Evolutionary conservation across 1,140 invertebrate genomes (phyloP), one percentile per base, ranked within the genome.

Genomic region (Cyclina sinensis): DNA sequence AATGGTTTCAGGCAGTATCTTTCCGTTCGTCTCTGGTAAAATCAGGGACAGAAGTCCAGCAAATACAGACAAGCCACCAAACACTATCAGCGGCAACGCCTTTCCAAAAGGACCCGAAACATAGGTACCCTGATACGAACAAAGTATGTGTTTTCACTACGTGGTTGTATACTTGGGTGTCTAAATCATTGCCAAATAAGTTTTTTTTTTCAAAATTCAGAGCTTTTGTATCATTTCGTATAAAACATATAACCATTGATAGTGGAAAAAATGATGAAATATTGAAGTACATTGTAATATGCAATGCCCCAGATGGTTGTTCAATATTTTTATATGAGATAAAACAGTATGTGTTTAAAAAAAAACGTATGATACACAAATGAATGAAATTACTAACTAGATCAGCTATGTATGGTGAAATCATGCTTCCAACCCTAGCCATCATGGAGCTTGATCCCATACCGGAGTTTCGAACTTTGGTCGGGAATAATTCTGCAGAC

Each of bases 401-500:
- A 48, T 87, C 85, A 18, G 86, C 90, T n/a, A 91, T 88, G 32
- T 91, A 91, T 16, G 91, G 91, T 9, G 84, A 80, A 11, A 90
- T 30, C 73, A 92, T 90, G 7, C 91, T 83, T 2, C 91, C 91
- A 30, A 91, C 81, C 48, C 91, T 83, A 21, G 88, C 89, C 30
- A 76, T 51, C 86, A 89, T 90, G 16, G 90, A 91, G 32, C 91
- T 86, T 24, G 81, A 62, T 18, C 91, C 90, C 73, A 92, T 78
- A 11, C 89, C 90, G 0, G 98, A 97, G 93, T 97, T 98, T 82
- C 98, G 96, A 46, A 98, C 97, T 9, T 97, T 97, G 0, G 98
- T 99, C 3, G 98, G 98, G 92, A 98, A 98, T 93, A 98, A 30
- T 51, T 91, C 91, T 16, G 90, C 76, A 0, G 91, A 89, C 80